A percentile compares a stretch with the other conserved stretches of the same genome.
These are phyloP conservation scores for Otocyon megalotis DNA, from an alignment of 2,113 vertebrate species.

Conservation along the genomic window DNA sequence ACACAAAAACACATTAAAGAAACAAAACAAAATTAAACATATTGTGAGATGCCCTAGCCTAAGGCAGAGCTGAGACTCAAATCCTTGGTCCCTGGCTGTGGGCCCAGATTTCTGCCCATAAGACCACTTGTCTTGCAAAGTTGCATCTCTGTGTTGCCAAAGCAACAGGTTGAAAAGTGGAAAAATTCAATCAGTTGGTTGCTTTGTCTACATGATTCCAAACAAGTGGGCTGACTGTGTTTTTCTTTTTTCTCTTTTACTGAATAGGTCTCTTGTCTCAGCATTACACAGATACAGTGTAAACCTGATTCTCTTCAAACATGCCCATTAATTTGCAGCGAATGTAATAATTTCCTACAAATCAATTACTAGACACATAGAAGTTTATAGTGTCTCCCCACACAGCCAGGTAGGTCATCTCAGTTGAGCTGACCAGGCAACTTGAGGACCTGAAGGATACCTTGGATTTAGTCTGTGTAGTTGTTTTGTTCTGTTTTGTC, in stretches of 20 bases:
- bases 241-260: slow-evolving; percentile 15
- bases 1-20: slow-evolving; percentile 59
- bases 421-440: background rate
- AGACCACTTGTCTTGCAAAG: slow-evolving; percentile 73
- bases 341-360: slow-evolving; percentile 69
- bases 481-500: slow-evolving; percentile 49
- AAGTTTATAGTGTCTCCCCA: slow-evolving; percentile 43
- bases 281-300: slow-evolving; percentile 71
- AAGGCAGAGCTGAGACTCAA: slow-evolving; percentile 49
- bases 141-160: slow-evolving; percentile 69
- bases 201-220: slow-evolving; percentile 77
- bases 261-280: slow-evolving; percentile 72
- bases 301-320: slow-evolving; percentile 71
- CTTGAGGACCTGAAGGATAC: background rate
- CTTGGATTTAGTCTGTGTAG: background rate
- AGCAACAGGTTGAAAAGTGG: slow-evolving; percentile 76
- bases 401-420: slow-evolving; percentile 43
- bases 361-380: slow-evolving; percentile 64
- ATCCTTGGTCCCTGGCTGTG: slow-evolving; percentile 62
- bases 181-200: slow-evolving; percentile 75
- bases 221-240: slow-evolving; percentile 55
- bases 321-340: slow-evolving; percentile 65
- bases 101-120: slow-evolving; percentile 69
- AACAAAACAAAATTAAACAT: slow-evolving; percentile 67
- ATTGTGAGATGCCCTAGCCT: slow-evolving; percentile 43